A percentile compares a stretch with the other conserved stretches of the same genome.
phyloP scores from a whole-genome alignment of 2,888 invertebrate genomes.

The Aspidiotus destructor region DNA sequence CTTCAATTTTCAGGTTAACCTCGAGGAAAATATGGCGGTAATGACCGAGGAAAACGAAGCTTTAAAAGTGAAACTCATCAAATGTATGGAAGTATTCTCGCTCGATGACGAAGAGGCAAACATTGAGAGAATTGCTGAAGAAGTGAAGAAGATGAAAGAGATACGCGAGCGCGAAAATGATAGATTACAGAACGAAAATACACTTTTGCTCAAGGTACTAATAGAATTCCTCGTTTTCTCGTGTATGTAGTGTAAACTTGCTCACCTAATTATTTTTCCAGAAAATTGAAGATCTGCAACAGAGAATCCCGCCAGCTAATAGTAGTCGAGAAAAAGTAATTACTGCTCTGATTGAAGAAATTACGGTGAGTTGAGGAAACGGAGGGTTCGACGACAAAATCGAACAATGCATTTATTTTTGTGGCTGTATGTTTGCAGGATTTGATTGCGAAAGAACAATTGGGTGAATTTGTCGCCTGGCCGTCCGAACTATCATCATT shows the following conservation, averaged over 20 bases:
- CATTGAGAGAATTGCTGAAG: constrained; percentile 16
- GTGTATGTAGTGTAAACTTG: not conserved
- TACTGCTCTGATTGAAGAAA: not conserved
- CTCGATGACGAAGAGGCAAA: constrained; percentile 6
- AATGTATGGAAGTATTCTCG: constrained; percentile 7
- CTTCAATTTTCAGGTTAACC: not conserved
- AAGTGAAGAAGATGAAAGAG: constrained; percentile 23
- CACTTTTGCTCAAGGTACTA: not conserved
- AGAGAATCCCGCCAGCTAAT: not conserved
- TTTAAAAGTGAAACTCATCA: constrained; percentile 4
- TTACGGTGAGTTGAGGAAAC: not conserved
- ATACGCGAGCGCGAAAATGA: constrained; percentile 13
- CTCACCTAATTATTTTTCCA: not conserved
- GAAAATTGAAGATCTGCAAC: not conserved
- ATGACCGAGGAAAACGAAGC: constrained; percentile 6
- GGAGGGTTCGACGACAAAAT: no score
- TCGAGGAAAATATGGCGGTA: not conserved
- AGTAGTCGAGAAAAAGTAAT: not conserved
- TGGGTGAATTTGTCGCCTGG: constrained; percentile 8
- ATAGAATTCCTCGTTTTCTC: not conserved
- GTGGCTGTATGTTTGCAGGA: constrained; percentile 1
- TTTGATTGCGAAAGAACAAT: constrained; percentile 11
- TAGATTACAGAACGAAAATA: constrained; percentile 16
- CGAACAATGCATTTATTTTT: no score
- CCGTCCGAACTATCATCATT: constrained; percentile 11